Percentiles rank a stretch among this genome's conserved stretches.
Evolutionary conservation across 2,888 invertebrate genomes (phyloP).

Genomic region (Amphipoea oculea): DNA sequence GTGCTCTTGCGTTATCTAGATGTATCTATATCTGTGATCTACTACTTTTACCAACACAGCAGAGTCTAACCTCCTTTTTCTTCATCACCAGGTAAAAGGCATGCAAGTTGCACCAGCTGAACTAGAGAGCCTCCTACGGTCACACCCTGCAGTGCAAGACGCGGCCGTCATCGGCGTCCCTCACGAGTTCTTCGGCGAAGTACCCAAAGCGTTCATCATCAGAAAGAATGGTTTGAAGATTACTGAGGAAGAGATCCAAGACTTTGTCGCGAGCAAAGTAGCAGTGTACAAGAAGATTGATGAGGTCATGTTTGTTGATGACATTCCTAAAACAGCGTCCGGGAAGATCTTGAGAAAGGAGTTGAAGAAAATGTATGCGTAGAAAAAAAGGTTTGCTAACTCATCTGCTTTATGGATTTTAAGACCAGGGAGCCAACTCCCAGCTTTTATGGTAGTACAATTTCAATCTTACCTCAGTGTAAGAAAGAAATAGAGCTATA

Average conservation of each 20-base stretch:
- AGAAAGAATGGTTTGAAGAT: slow-evolving; percentile 86
- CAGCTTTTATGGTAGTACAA: background rate
- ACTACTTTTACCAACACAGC: background rate
- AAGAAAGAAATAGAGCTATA: no score
- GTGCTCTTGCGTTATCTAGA: no score
- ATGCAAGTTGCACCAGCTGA: slow-evolving; percentile 97
- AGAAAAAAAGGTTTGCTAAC: slow-evolving; percentile 8
- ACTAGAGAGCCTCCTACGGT: slow-evolving; percentile 94
- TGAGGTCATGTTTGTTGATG: slow-evolving; percentile 91
- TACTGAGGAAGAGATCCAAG: slow-evolving; percentile 85
- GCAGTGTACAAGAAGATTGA: slow-evolving; percentile 94
- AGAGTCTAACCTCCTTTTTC: background rate
- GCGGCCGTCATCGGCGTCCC: slow-evolving; percentile 96
- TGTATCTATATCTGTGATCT: no score
- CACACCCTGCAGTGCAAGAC: slow-evolving; percentile 94
- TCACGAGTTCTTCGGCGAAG: slow-evolving; percentile 93
- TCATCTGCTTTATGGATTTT: background rate
- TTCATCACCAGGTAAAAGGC: slow-evolving; percentile 90
- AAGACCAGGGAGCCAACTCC: background rate
- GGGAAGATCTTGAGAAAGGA: slow-evolving; percentile 95
- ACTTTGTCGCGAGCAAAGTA: slow-evolving; percentile 92
- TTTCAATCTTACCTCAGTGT: background rate
- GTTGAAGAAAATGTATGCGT: slow-evolving; percentile 88
- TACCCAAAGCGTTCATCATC: slow-evolving; percentile 94
- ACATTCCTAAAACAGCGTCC: slow-evolving; percentile 94